Percentiles rank a stretch among this genome's conserved stretches.
These are phyloP conservation scores for Mystacornis crossleyi DNA, from an alignment of 2,113 vertebrate genomes.

Conservation along the genomic window DNA sequence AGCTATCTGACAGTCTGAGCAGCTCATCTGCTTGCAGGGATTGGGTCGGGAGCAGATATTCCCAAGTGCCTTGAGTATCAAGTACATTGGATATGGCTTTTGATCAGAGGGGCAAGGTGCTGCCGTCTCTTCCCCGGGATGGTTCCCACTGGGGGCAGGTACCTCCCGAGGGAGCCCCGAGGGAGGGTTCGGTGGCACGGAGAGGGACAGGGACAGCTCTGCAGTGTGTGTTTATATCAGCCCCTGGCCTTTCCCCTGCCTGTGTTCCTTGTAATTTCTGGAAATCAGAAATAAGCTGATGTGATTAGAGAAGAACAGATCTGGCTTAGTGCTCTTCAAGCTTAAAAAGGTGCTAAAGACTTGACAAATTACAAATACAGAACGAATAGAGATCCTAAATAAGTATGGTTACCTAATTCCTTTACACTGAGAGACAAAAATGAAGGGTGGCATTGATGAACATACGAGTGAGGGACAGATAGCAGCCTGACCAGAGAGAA, in stretches of 20 bases:
- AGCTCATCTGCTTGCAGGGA: constrained; percentile 29
- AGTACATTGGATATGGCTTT: neutral
- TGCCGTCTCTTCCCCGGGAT: neutral
- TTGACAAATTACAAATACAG: constrained; percentile 62
- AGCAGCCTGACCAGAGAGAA: neutral
- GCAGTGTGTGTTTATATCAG: neutral
- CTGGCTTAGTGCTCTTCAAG: constrained; percentile 70
- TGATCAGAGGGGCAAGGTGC: neutral
- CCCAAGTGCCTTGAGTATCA: neutral
- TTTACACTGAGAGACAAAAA: neutral
- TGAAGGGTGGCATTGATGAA: neutral
- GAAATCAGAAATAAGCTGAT: constrained; percentile 70
- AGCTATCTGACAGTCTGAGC: constrained; percentile 42
- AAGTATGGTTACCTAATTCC: constrained; percentile 31
- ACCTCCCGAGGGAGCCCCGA: neutral
- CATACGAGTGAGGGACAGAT: neutral
- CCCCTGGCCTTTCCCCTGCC: constrained; percentile 13
- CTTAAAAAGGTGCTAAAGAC: constrained; percentile 77
- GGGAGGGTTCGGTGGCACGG: neutral
- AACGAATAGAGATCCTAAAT: constrained; percentile 62
- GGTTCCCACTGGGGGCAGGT: neutral
- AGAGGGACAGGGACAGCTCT: neutral
- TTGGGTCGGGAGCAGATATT: neutral
- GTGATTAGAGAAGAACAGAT: constrained; percentile 65
- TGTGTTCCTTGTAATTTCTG: constrained; percentile 65